Base-by-base conservation (phyloP, 2,113 vertebrate genomes). In the Ammospiza caudacuta region DNA sequence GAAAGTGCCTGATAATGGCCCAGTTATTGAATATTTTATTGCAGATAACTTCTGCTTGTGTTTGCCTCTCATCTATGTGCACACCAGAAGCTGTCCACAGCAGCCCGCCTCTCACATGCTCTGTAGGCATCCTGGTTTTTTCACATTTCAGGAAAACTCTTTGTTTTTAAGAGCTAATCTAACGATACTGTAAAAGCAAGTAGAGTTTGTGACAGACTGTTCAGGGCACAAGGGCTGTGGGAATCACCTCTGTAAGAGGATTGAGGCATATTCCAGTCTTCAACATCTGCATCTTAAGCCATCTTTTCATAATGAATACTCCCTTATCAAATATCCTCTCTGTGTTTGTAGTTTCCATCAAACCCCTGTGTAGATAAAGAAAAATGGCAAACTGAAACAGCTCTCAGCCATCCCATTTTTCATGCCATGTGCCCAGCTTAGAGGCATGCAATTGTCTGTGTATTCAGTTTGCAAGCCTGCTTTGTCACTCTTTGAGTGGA, bases 201-300 rank as follows among this genome's bases (percentile, higher is more conserved):
- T 63, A 69, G 51, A 77, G 37, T 62, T 80, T 87, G 41, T 24
- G 31, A 74, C 64, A 39, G 29, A 17, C 44, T 6, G 1, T 51
- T 35, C 29, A 66, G 51, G 39, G 43, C 12, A 41, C 35, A 67
- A 70, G 54, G 43, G 23, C 67, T 85, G 33, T 74, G 72, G 70
- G 76, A 85, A 77, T 94, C 91, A 69, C 43, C 58, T 90, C 41
- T 52, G 6, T 93, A 92, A 95, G 94, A 96, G 90, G 90, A 83
- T 43, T 58, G 35, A 68, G 29, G 51, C 61, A 39, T 74, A 69
- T 92, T 89, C 64, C 57, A 57, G 39, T 74, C 64, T 70, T 87
- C 57, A 46, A 73, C 46, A 76, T 90, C 78, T 91, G 77, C 47
- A 82, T 79, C 75, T 93, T 84, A 89, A 75, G 28, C 69, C 33